Percentiles rank a stretch among this genome's conserved stretches.
Conservation (phyloP, 2,113 vertebrate genomes). For the Dasyurus viverrinus region DNA sequence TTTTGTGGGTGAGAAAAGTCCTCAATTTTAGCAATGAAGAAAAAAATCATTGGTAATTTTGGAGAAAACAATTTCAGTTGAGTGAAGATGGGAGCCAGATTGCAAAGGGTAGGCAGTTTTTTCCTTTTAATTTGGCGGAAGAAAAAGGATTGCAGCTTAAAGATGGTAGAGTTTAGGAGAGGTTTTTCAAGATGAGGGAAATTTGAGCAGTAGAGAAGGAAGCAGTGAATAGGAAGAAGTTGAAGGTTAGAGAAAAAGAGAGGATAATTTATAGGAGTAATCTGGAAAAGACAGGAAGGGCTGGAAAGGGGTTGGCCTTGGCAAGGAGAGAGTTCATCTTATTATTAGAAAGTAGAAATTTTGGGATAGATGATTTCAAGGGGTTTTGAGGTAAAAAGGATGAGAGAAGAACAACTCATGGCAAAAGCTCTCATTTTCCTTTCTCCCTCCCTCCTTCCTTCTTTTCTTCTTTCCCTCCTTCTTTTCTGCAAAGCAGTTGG, state of each 20-base stretch:
- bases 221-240: neutral
- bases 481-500: too few species aligned
- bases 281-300: neutral
- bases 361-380: neutral
- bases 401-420: neutral
- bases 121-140: neutral
- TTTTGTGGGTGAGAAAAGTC: neutral
- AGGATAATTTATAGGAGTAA: neutral
- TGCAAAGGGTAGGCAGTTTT: neutral
- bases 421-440: neutral
- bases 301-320: neutral
- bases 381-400: neutral
- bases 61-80: neutral
- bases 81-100: neutral
- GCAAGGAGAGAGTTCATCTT: neutral
- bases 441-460: too few species aligned
- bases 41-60: neutral
- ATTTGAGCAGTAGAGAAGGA: neutral
- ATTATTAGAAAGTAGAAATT: neutral
- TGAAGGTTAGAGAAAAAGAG: neutral
- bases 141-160: neutral
- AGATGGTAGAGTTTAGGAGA: neutral
- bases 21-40: neutral
- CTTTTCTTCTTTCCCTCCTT: too few species aligned
- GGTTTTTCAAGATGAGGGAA: neutral